Evolutionary conservation across 2,888 invertebrate species (phyloP).

Genomic region (Gastrophysa polygoni): DNA sequence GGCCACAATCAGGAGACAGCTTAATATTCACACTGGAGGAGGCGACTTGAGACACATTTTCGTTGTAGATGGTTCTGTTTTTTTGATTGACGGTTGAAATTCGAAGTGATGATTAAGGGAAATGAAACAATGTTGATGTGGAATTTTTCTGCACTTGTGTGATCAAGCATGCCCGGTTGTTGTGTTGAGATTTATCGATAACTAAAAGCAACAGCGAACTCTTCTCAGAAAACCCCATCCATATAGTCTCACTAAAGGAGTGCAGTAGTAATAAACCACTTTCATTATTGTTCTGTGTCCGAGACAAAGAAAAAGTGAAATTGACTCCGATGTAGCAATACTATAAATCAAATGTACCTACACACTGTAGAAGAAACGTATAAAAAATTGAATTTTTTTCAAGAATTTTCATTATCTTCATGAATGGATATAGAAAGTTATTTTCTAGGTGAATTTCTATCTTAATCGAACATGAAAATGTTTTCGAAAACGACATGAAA

Average conservation of each 20-base stretch:
- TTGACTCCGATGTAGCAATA: slow-evolving; percentile 17
- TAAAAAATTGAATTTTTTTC: slow-evolving; percentile 18
- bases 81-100: too few species aligned
- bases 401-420: slow-evolving; percentile 15
- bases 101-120: background rate
- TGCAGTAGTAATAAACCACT: slow-evolving; percentile 17
- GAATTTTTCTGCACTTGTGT: background rate
- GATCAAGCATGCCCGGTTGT: background rate
- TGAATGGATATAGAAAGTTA: background rate
- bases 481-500: background rate
- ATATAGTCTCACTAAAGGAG: background rate
- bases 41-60: too few species aligned
- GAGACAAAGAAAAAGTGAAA: slow-evolving; percentile 27
- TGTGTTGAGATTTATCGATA: slow-evolving; percentile 1
- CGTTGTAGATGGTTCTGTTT: too few species aligned
- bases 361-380: slow-evolving; percentile 18
- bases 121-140: background rate
- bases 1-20: too few species aligned
- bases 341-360: slow-evolving; percentile 24
- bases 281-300: slow-evolving; percentile 15
- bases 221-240: slow-evolving; percentile 9
- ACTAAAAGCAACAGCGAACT: background rate
- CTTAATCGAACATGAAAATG: too few species aligned
- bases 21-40: too few species aligned
- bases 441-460: too few species aligned